A percentile compares a stretch with the other conserved stretches of the same genome.
Conservation (phyloP, 2,113 vertebrate genomes). For the Calidris pugnax region DNA sequence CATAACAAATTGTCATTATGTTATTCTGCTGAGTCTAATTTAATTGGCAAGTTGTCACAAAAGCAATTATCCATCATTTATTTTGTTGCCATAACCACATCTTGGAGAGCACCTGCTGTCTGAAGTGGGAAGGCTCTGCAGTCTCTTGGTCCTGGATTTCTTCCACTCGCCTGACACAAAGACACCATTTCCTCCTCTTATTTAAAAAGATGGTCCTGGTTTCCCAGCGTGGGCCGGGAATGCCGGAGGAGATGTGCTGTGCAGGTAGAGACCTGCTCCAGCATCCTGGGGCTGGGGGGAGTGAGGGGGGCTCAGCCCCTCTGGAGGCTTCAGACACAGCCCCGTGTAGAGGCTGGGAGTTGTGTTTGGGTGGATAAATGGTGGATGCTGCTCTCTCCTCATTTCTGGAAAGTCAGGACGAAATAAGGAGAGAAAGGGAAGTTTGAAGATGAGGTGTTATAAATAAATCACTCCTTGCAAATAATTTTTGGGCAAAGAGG, state of each 20-base stretch:
- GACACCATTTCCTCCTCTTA: conserved; percentile 68
- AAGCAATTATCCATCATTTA: conserved; percentile 97
- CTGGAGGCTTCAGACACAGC: neutral
- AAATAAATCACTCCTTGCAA: neutral
- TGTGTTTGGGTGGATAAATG: neutral
- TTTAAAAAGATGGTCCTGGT: conserved; percentile 53
- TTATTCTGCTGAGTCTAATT: conserved; percentile 97
- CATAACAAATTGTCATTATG: conserved; percentile 97
- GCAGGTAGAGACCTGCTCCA: neutral
- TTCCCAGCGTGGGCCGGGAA: conserved; percentile 6
- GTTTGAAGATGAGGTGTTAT: neutral
- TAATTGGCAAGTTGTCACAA: conserved; percentile 98
- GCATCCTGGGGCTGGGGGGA: neutral
- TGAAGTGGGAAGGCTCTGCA: conserved; percentile 72
- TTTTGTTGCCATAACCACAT: conserved; percentile 95
- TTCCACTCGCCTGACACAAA: conserved; percentile 75
- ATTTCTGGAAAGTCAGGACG: neutral
- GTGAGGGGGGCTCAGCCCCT: rapidly evolving
- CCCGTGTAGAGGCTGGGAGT: rapidly evolving
- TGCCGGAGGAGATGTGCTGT: neutral
- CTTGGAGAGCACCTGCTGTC: conserved; percentile 91
- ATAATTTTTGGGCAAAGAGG: rapidly evolving
- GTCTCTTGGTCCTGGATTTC: conserved; percentile 74
- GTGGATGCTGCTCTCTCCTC: neutral
- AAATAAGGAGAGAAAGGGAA: neutral